A percentile compares a stretch with the other conserved stretches of the same genome.
Evolutionary conservation across 2,888 invertebrate genomes (phyloP).

Genomic region (Drosophila diplacantha): DNA sequence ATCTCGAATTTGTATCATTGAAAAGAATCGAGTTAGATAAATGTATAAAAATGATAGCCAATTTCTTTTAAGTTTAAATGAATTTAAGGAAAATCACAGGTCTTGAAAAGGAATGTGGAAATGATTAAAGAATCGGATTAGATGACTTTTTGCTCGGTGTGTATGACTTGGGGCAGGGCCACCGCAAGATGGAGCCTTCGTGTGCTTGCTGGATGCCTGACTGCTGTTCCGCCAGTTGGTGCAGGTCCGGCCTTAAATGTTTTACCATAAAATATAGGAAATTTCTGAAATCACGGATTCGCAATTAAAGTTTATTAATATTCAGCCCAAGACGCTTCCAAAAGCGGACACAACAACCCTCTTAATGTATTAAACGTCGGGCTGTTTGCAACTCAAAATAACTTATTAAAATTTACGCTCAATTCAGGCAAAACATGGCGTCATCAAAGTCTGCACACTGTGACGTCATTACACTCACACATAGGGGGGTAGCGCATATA

Average conservation of each 20-base stretch:
- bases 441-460: constrained; percentile 6
- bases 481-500: constrained; percentile 22
- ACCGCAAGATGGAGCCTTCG: constrained; percentile 19
- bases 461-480: constrained; percentile 21
- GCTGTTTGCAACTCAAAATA: constrained; percentile 4
- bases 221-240: constrained; percentile 20
- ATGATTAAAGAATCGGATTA: background rate
- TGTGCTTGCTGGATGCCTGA: constrained; percentile 8
- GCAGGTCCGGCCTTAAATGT: constrained; percentile 23
- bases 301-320: constrained; percentile 12
- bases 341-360: background rate
- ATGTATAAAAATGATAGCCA: background rate
- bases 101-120: background rate
- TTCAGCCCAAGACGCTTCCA: background rate
- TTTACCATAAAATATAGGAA: background rate
- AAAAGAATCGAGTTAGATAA: background rate
- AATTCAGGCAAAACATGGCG: constrained; percentile 13
- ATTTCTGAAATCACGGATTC: constrained; percentile 1
- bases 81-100: background rate
- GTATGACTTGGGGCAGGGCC: background rate
- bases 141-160: background rate
- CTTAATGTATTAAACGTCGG: background rate
- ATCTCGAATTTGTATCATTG: background rate
- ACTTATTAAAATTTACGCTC: constrained; percentile 16
- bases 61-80: background rate